Conservation (phyloP, 2,888 invertebrate genomes). For the Scrobipalpa costella region DNA sequence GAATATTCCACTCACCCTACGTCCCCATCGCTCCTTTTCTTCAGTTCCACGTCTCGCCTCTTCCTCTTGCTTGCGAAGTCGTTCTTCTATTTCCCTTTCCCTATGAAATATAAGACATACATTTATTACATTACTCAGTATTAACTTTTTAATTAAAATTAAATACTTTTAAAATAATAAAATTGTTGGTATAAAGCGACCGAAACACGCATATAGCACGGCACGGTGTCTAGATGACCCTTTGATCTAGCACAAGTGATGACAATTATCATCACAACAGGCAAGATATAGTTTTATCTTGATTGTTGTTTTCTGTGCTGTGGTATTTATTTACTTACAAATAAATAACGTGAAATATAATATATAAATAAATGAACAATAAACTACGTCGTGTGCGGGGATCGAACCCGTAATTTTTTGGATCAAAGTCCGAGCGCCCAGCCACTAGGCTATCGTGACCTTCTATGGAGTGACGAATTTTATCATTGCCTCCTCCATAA, state of each 20-base stretch:
- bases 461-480: neutral
- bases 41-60: slow-evolving; percentile 64
- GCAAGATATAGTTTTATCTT: slow-evolving; percentile 42
- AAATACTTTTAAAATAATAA: neutral
- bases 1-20: slow-evolving; percentile 48
- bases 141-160: too few species aligned
- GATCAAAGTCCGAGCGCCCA: slow-evolving; percentile 1
- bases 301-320: slow-evolving; percentile 56
- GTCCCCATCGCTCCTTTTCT: slow-evolving; percentile 73
- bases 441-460: neutral
- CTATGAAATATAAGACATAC: slow-evolving; percentile 41
- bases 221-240: slow-evolving; percentile 66
- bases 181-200: slow-evolving; percentile 70
- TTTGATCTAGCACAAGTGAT: slow-evolving; percentile 56
- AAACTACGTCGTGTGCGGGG: neutral
- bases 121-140: too few species aligned
- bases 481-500: neutral
- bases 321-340: too few species aligned
- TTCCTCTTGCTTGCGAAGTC: slow-evolving; percentile 84
- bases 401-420: neutral
- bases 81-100: slow-evolving; percentile 95
- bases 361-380: slow-evolving; percentile 6
- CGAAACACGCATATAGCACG: slow-evolving; percentile 47
- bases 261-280: slow-evolving; percentile 40
- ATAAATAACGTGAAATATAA: neutral